Evolutionary conservation across 2,797 vertebrate species (phyloP), one percentile per base, ranked within the genome.

Genomic region (Sebastes matsubarae): DNA sequence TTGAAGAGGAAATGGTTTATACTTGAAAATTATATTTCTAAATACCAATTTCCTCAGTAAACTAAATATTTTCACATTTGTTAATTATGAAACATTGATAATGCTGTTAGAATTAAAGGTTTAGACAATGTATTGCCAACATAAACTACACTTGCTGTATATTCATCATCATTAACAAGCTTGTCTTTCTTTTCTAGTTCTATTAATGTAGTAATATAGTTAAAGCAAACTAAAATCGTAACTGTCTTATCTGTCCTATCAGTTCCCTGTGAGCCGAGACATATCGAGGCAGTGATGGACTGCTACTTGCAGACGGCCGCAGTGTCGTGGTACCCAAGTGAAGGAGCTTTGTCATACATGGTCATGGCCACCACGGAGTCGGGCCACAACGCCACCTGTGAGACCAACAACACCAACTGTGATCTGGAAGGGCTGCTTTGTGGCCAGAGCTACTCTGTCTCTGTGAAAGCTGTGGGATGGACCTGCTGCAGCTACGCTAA

Each of bases 241-340:
- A 8, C 13, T 30, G 46, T 52, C 5, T 25, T 46, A 4, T 32
- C 4, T 63, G 18, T 88, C 29, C 29, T 74, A 4, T 73, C 65
- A 97, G 96, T 60, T 58, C 96, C 96, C 8, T 97, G 96, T 83
- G 18, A 72, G 57, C 79, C 94, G 1, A 82, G 63, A 42, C 10
- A 82, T 4, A 91, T 96, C 57, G 8, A 14, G 32, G 93, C 94
- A 5, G 20, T 54, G 38, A 80, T 96, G 68, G 93, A 95, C 87
- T 96, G 96, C 68, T 64, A 85, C 22, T 55, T 22, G 0, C 34
- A 57, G 8, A 46, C 27, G 0, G 93, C 94, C 1, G 0, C 68
- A 2, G 82, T 96, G 46, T 63, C 69, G 6, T 97, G 96, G 96
- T 80, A 89, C 54, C 72, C 86, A 0, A 85, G 92, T 2, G 70